Base-by-base conservation (phyloP, 2,113 vertebrate genomes). In the Oncorhynchus mykiss region DNA sequence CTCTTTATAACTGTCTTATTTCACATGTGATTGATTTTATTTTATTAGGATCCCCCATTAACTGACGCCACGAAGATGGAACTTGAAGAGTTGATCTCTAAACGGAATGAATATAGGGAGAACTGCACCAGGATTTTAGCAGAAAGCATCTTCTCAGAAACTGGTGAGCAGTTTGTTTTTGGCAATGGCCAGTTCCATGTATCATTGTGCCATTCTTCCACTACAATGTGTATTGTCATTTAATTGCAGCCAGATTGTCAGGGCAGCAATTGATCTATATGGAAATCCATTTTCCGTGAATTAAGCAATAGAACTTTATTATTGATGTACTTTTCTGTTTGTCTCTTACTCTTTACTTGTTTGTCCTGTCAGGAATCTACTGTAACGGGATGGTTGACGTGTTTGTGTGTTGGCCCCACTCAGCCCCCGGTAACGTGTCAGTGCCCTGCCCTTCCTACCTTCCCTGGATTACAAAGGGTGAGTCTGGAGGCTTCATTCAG, bases 331-430 rank as follows among this genome's bases (percentile, higher is more conserved):
- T 54, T 54, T 18, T 16, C 51, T 54, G 13, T 45, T 11, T 18
- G 51, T 54, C 51, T 54, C 16, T 54, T 54, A 54, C 51, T 54
- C 51, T 16, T 18, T 4, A 54, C 16, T 54, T 54, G 51, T 0
- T 59, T 14, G 5, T 72, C 85, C 49, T 49, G 27, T 0, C 85
- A 98, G 97, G 94, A 83, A 74, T 93, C 3, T 92, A 93, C 66
- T 99, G 98, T 77, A 97, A 95, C 13, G 96, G 96, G 78, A 93
- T 91, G 0, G 97, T 97, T 71, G 98, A 99, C 87, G 82, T 59
- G 0, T 97, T 94, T 71, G 92, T 91, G 20, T 99, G 98, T 84
- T 99, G 97, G 97, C 97, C 98, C 67, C 91, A 96, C 85, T 97
- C 98, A 18, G 70, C 80, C 57, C 95, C 96, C 20, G 98, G 98